Evolutionary conservation across 35 echinoderm and acorn worm genomes (phyloP), one percentile per base, ranked within the genome.

Genomic region (Holothuria glaberrima): DNA sequence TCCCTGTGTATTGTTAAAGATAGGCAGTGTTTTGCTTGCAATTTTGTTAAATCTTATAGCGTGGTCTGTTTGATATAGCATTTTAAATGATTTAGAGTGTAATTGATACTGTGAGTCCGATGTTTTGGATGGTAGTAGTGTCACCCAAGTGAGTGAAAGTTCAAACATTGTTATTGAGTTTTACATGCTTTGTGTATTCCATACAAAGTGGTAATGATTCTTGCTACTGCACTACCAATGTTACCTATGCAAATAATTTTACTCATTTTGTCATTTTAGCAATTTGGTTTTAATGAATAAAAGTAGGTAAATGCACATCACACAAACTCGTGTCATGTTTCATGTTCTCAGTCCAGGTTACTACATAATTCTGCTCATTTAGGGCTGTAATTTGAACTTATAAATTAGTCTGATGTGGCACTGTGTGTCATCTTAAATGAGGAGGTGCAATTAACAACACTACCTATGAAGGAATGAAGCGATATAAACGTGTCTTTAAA

Each of bases 81-180:
- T 59, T 59, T 13, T 13, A 59, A 21, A 59, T 59, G 12, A 59
- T 59, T 59, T 59, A 59, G 58, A 59, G 58, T 59, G 21, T 59
- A 21, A 59, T 59, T 59, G 58, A 12, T 59, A 59, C 58, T 59
- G 58, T 59, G 12, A 59, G 58, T 59, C 58, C 21, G 58, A 59
- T 59, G 58, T 59, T 59, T 59, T 59, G 58, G 58, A 59, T 59
- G 58, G 21, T 21, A 59, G 58, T 21, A 59, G 12, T 59, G 58
- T 21, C 58, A n/a, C n/a, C 58, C 12, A 59, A 21, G 12, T 12
- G 58, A 59, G 58, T 12, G 58, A 59, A 59, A 59, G 12, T 12
- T 59, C 58, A 59, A 59, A 59, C 58, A 59, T 59, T 59, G 58
- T 59, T 59, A 59, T 59, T 59, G 58, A 59, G 21, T 59, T 59